Evolutionary conservation across 35 echinoderm and acorn worm species (phyloP).

Genomic region (Acanthaster planci): DNA sequence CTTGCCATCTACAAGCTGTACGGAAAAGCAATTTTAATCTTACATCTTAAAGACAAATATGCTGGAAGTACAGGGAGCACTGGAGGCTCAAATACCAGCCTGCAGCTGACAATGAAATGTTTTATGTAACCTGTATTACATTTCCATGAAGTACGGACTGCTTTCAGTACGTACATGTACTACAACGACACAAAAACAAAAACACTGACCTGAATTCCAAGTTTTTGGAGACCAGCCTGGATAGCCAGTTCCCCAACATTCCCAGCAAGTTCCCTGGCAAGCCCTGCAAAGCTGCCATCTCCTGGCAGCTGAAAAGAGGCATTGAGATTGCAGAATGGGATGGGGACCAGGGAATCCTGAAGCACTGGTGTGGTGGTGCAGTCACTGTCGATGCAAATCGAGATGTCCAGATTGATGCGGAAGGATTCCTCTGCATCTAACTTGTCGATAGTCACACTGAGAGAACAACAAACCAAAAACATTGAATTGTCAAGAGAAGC

Average conservation of each 20-base stretch:
- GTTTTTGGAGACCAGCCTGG: constrained; percentile 31
- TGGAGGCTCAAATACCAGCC: background rate
- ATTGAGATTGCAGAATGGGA: constrained; percentile 44
- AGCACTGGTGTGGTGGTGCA: background rate
- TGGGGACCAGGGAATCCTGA: constrained; percentile 8
- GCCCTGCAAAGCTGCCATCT: constrained; percentile 11
- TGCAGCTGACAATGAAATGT: background rate
- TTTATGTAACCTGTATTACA: background rate
- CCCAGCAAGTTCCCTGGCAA: background rate
- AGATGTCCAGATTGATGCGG: background rate
- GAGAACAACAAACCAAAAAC: background rate
- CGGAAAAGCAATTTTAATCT: background rate
- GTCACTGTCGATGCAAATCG: constrained; percentile 12
- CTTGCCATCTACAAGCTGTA: no score
- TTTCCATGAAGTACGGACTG: background rate
- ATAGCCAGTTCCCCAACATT: constrained; percentile 7
- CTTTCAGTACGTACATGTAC: no score
- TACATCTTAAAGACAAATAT: background rate
- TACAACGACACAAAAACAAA: background rate
- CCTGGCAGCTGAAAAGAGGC: constrained; percentile 30
- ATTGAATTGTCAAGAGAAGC: no score
- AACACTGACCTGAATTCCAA: constrained; percentile 28
- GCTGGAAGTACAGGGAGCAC: background rate
- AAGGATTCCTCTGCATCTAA: constrained; percentile 13
- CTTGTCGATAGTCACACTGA: constrained; percentile 36